These are phyloP conservation scores for Drosophila guanche DNA, from an alignment of 1,140 invertebrate genomes.

Conservation along the genomic window DNA sequence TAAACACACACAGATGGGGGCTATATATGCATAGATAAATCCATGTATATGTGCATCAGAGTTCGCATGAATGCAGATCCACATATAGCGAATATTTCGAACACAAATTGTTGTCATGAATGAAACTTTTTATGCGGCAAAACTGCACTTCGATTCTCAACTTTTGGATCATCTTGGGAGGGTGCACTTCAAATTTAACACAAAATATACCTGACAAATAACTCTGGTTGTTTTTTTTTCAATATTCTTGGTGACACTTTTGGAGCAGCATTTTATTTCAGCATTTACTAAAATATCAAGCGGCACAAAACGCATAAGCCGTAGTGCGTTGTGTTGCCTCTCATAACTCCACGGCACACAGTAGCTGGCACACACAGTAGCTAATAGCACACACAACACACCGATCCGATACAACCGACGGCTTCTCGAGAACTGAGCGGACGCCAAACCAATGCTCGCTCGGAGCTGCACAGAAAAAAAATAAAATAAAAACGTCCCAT, in stretches of 20 bases:
- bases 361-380: neutral
- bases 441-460: conserved; percentile 61
- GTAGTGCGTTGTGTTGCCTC: conserved; percentile 35
- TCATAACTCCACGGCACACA: conserved; percentile 23
- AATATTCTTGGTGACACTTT: conserved; percentile 24
- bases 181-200: conserved; percentile 24
- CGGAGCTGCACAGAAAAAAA: conserved; percentile 37
- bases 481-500: conserved; percentile 44
- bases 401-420: conserved; percentile 67
- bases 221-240: neutral
- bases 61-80: conserved; percentile 23
- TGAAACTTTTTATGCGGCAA: conserved; percentile 70
- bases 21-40: neutral
- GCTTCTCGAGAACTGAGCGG: conserved; percentile 73
- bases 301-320: conserved; percentile 42
- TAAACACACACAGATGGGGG: conserved; percentile 32
- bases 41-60: conserved; percentile 25
- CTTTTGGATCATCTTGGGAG: conserved; percentile 18
- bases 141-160: conserved; percentile 42
- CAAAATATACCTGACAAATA: conserved; percentile 29
- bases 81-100: conserved; percentile 29
- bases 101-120: conserved; percentile 60
- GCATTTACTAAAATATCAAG: conserved; percentile 51
- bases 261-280: conserved; percentile 56
- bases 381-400: neutral